Evolutionary conservation across 2,797 vertebrate genomes (phyloP), one percentile per base, ranked within the genome.

Genomic region (Microchirus variegatus): DNA sequence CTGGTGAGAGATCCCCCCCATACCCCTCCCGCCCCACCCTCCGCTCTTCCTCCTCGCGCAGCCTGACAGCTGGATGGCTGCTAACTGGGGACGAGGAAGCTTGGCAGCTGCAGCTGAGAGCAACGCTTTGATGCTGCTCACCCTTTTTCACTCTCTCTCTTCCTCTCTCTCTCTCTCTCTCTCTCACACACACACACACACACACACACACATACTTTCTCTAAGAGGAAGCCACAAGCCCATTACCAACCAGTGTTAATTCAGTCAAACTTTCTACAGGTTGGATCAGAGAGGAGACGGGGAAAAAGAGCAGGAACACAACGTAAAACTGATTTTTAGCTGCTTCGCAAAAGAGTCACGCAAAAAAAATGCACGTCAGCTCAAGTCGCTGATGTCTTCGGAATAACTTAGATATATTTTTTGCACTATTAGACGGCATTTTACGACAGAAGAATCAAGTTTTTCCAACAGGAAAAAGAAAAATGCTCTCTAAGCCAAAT

Each of bases 91-190:
- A 94, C 93, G 78, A 85, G 86, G 93, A 93, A 78, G 93, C 93
- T 93, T 95, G 94, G 94, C 95, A 96, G 96, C 95, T 96, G 95
- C 88, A 94, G 86, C 93, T 93, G 94, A 94, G 90, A 93, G 90
- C 89, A 88, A 91, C 89, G 93, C 94, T 93, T 93, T 92, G 91
- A 93, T 90, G 94, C 93, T 89, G 90, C 87, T 91, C 88, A 80
- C 83, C 79, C 87, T 78, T 81, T 87, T 85, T 86, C 80, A 78
- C 81, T 88, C 70, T 63, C 53, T 65, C 71, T 71, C 60, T 69
- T 56, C 70, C 59, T 65, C 58, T 76, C 53, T 54, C 36, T 53
- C 63, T 76, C 57, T 74, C 58, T 63, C 67, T 70, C 67, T 68
- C 42, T 56, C 55, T 68, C 61, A 22, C 19, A 22, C 19, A 22